phyloP scores from a whole-genome alignment of 2,113 vertebrate species.

The Anarrhichthys ocellatus region DNA sequence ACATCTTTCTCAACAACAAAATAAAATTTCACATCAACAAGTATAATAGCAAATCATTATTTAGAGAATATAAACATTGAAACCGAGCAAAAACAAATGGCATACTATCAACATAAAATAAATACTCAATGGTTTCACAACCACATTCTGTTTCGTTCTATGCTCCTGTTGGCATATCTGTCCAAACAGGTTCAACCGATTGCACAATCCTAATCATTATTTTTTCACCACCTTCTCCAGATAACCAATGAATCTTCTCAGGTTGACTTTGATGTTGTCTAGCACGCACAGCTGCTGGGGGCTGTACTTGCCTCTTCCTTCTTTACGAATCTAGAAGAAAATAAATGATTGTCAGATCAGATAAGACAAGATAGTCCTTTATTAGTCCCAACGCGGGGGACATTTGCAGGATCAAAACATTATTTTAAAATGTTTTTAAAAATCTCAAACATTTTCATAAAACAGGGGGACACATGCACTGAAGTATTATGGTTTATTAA shows the following conservation, averaged over 20 bases:
- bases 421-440: background rate
- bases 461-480: background rate
- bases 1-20: conserved; percentile 17
- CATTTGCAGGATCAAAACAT: too few relatives aligned
- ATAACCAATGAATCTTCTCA: conserved; percentile 95
- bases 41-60: conserved; percentile 46
- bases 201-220: conserved; percentile 32
- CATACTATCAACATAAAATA: conserved; percentile 47
- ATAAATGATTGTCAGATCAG: background rate
- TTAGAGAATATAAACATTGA: conserved; percentile 50
- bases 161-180: conserved; percentile 19
- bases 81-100: conserved; percentile 26
- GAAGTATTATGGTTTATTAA: background rate
- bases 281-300: conserved; percentile 94
- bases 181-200: conserved; percentile 27
- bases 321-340: conserved; percentile 89
- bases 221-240: conserved; percentile 88
- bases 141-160: conserved; percentile 16
- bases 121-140: conserved; percentile 61
- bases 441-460: background rate
- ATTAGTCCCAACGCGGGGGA: too few relatives aligned
- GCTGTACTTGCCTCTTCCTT: conserved; percentile 89
- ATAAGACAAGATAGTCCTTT: too few relatives aligned
- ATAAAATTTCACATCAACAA: conserved; percentile 35
- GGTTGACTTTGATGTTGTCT: conserved; percentile 94